These are phyloP conservation scores for Riparia riparia DNA, from an alignment of 2,113 vertebrate genomes.

Conservation along the genomic window DNA sequence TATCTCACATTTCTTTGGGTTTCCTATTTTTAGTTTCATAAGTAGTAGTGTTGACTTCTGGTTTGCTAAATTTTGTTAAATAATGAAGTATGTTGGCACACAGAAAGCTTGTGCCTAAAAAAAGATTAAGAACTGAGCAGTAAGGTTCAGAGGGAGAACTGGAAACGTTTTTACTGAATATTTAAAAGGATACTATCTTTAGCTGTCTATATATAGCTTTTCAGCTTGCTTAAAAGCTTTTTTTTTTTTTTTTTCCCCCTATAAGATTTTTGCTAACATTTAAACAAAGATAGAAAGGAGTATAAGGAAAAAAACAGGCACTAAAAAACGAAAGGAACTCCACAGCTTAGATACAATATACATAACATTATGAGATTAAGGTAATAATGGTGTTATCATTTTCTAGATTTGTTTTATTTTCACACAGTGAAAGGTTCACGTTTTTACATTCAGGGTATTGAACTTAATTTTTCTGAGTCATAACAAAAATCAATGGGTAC, in stretches of 20 bases:
- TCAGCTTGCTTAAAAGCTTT: constrained; percentile 7
- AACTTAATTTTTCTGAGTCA: constrained; percentile 20
- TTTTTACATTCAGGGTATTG: neutral
- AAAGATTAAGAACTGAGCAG: constrained; percentile 45
- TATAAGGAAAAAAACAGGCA: neutral
- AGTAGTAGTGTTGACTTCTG: constrained; percentile 34
- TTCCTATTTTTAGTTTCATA: constrained; percentile 17
- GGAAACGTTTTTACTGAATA: constrained; percentile 54
- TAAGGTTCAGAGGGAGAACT: constrained; percentile 54
- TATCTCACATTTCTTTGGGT: neutral
- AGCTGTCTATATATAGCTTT: constrained; percentile 56
- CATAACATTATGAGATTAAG: neutral
- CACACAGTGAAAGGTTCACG: neutral
- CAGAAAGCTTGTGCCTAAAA: constrained; percentile 49
- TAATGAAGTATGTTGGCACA: constrained; percentile 55
- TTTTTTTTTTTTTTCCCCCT: neutral
- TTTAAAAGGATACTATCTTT: constrained; percentile 67
- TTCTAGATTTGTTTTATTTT: constrained; percentile 23
- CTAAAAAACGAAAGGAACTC: neutral
- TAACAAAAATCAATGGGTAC: constrained; percentile 10
- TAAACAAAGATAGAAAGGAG: neutral
- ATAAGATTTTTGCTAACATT: neutral
- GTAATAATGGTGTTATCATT: neutral
- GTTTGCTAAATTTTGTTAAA: constrained; percentile 57
- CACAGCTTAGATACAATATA: neutral